Evolutionary conservation across 2,888 invertebrate species (phyloP).

Genomic region (Bombyx huttoni): DNA sequence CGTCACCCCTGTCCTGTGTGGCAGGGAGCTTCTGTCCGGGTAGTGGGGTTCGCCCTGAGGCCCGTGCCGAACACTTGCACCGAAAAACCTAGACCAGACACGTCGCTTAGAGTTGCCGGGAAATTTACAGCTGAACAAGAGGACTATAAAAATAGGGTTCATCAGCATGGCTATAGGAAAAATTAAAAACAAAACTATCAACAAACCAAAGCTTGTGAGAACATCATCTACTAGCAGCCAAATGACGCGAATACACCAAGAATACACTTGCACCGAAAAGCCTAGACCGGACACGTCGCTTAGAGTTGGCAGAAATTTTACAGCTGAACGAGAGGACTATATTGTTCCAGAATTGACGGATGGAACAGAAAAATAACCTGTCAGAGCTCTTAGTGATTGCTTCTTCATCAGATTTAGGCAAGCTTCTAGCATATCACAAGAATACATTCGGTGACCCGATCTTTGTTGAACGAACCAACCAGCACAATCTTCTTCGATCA

Average conservation of each 20-base stretch:
- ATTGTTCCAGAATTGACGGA: slow-evolving; percentile 87
- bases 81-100: too few species aligned
- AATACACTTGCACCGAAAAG: slow-evolving; percentile 57
- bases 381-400: slow-evolving; percentile 31
- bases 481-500: not conserved
- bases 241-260: slow-evolving; percentile 81
- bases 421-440: slow-evolving; percentile 17
- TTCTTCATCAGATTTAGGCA: slow-evolving; percentile 22
- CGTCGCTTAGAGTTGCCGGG: too few species aligned
- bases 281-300: too few species aligned
- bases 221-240: slow-evolving; percentile 86
- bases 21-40: too few species aligned
- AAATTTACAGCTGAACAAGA: too few species aligned
- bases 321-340: too few species aligned
- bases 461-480: not conserved
- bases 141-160: too few species aligned
- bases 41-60: too few species aligned
- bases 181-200: slow-evolving; percentile 16
- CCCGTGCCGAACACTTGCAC: too few species aligned
- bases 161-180: slow-evolving; percentile 10
- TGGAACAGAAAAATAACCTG: slow-evolving; percentile 79
- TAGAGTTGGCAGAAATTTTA: too few species aligned
- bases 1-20: too few species aligned
- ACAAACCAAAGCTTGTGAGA: slow-evolving; percentile 75
- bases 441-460: not conserved